These are phyloP conservation scores for Urocitellus parryii DNA, from an alignment of 2,113 vertebrate species.

Conservation along the genomic window DNA sequence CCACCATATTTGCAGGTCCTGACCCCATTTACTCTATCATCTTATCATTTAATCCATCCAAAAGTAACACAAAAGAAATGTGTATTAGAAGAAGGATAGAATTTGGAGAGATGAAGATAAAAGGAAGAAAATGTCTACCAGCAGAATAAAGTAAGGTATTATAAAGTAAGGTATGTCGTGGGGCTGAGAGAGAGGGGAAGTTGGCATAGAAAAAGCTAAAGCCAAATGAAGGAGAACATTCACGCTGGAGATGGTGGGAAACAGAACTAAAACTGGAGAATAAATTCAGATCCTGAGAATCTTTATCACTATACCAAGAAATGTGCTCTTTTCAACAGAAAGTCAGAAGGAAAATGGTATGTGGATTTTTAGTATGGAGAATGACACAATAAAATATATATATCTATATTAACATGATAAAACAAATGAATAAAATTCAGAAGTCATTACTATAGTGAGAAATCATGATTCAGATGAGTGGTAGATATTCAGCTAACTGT, in stretches of 20 bases:
- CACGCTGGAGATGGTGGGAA: neutral
- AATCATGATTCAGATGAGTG: neutral
- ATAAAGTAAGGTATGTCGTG: neutral
- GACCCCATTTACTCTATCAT: neutral
- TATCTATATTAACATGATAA: neutral
- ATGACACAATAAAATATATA: neutral
- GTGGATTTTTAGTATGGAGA: neutral
- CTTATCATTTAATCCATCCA: neutral
- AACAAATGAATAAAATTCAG: neutral
- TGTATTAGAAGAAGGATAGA: neutral
- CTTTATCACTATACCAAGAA: neutral
- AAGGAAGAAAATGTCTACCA: neutral
- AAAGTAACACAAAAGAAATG: neutral
- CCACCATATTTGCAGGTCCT: neutral
- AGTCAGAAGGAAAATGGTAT: neutral
- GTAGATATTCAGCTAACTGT: neutral
- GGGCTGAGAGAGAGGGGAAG: neutral
- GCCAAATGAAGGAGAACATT: neutral
- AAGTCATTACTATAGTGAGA: neutral
- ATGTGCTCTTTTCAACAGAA: neutral
- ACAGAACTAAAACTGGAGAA: neutral
- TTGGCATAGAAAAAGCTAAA: neutral
- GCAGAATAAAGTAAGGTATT: neutral
- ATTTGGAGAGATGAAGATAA: neutral
- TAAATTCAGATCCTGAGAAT: neutral